phyloP scores from a whole-genome alignment of 2,113 vertebrate genomes.

The Morone chrysops region DNA sequence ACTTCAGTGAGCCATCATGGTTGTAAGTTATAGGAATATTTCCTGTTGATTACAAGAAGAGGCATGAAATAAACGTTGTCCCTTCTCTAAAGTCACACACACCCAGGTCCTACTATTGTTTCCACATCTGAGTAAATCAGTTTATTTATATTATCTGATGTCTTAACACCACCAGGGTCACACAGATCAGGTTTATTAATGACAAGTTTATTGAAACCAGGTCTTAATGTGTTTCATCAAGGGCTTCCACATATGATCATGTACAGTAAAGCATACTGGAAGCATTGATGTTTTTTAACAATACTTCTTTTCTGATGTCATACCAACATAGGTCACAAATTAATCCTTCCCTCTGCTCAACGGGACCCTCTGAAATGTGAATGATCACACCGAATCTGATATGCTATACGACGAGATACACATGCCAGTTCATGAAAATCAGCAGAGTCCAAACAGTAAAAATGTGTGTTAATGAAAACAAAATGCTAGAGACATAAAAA shows the following conservation, averaged over 20 bases:
- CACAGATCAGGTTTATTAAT: slow-evolving; percentile 5
- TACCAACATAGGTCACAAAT: slow-evolving; percentile 17
- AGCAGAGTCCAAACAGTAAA: slow-evolving; percentile 11
- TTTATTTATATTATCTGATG: not conserved
- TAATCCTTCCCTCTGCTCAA: slow-evolving; percentile 1
- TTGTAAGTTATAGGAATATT: not conserved
- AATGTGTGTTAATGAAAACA: slow-evolving; percentile 18
- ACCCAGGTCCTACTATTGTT: too few relatives aligned
- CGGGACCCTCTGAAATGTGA: slow-evolving; percentile 5
- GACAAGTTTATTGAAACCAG: slow-evolving; percentile 50
- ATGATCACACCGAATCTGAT: not conserved
- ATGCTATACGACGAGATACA: not conserved
- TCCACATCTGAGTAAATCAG: not conserved
- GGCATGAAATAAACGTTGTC: not conserved
- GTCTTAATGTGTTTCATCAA: not conserved
- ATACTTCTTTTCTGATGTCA: not conserved
- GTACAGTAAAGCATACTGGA: not conserved
- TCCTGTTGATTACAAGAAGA: not conserved
- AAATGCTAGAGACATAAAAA: not conserved
- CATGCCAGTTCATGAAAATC: slow-evolving; percentile 40
- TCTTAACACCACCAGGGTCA: not conserved
- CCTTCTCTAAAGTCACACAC: too few relatives aligned
- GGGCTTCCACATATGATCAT: slow-evolving; percentile 13
- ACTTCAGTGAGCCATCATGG: not conserved
- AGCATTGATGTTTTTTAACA: slow-evolving; percentile 8